Conservation (phyloP, 1,140 invertebrate species). For the Euschistus heros region DNA sequence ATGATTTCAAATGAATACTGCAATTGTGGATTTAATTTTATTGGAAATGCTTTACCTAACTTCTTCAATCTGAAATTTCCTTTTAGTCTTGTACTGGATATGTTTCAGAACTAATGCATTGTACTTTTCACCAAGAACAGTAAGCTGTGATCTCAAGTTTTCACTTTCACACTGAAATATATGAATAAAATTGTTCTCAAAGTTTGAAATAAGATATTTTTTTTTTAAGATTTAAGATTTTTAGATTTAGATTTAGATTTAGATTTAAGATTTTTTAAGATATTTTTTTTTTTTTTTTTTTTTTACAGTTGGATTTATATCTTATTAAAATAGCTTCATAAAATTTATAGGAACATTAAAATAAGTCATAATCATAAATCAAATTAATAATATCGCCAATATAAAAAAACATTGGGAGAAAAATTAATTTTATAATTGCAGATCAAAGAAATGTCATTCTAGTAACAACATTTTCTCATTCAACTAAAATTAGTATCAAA, state of each 20-base stretch:
- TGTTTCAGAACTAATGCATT: constrained; percentile 33
- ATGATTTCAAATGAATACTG: no score
- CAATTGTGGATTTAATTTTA: no score
- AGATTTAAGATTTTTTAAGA: no score
- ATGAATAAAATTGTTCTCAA: neutral
- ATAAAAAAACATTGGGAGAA: neutral
- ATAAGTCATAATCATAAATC: neutral
- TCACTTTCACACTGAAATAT: constrained; percentile 32
- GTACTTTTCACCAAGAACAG: constrained; percentile 33
- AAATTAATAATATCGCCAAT: neutral
- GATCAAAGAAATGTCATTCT: neutral
- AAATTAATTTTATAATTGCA: neutral
- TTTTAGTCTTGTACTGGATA: constrained; percentile 35
- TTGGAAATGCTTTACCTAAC: constrained; percentile 29
- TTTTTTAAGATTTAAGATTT: no score
- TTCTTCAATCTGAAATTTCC: constrained; percentile 34
- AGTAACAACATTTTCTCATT: neutral
- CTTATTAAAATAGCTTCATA: neutral
- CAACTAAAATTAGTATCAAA: no score
- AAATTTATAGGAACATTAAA: neutral
- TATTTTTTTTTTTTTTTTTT: no score
- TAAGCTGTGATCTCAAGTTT: constrained; percentile 31
- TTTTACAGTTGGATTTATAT: no score
- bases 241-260: no score
- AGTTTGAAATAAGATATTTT: neutral